Evolutionary conservation across 2,113 vertebrate species (phyloP).

Genomic region (Platysternon megacephalum): DNA sequence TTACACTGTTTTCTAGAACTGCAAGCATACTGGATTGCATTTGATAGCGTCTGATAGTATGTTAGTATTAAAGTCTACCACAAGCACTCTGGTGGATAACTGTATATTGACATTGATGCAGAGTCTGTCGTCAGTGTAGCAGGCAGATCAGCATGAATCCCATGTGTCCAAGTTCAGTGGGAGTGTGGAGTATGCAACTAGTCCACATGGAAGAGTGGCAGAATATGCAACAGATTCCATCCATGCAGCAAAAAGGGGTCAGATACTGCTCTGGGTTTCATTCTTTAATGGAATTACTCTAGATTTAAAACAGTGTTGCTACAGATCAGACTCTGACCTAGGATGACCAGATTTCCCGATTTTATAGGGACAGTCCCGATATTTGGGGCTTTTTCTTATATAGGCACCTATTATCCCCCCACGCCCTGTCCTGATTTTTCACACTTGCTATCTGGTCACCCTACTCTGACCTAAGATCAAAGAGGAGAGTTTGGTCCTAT

Average conservation of each 20-base stretch:
- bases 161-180: rapidly evolving
- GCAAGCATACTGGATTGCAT: neutral
- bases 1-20: neutral
- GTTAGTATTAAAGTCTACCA: constrained; percentile 4
- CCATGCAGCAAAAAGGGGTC: neutral
- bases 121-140: neutral
- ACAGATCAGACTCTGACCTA: neutral
- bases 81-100: neutral
- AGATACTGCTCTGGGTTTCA: neutral
- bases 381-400: too few relatives aligned
- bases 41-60: neutral
- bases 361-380: too few relatives aligned
- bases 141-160: rapidly evolving
- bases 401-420: too few relatives aligned
- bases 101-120: neutral
- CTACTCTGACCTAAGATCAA: neutral
- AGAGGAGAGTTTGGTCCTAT: neutral
- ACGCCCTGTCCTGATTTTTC: too few relatives aligned
- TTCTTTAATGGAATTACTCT: neutral
- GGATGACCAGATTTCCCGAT: too few relatives aligned
- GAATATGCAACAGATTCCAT: neutral
- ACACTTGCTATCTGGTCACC: too few relatives aligned
- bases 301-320: neutral
- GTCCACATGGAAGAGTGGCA: rapidly evolving
- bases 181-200: neutral